A percentile compares a stretch with the other conserved stretches of the same genome.
phyloP scores from a whole-genome alignment of 23 tunicate species.

The Corella eumyota region DNA sequence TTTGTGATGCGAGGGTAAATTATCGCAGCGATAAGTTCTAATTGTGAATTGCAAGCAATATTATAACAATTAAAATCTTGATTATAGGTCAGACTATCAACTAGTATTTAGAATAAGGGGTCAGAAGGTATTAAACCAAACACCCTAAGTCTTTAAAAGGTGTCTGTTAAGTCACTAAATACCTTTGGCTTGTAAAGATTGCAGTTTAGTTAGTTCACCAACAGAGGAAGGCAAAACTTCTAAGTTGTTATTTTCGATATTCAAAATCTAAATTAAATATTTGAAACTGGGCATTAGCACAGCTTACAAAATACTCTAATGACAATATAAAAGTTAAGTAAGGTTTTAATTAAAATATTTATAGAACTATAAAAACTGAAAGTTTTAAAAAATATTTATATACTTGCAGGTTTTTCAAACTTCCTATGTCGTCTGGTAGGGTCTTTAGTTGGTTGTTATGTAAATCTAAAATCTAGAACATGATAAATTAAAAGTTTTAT shows the following conservation, averaged over 20 bases:
- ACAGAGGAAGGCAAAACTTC: slow-evolving; percentile 38
- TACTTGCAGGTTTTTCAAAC: slow-evolving; percentile 55
- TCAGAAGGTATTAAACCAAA: no score
- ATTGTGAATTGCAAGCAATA: no score
- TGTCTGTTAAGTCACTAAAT: not conserved
- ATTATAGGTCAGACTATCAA: no score
- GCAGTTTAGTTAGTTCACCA: slow-evolving; percentile 40
- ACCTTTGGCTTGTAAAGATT: slow-evolving; percentile 66
- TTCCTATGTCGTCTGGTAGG: slow-evolving; percentile 54
- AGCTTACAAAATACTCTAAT: no score
- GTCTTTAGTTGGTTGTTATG: slow-evolving; percentile 32
- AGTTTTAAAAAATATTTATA: not conserved
- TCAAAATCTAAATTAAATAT: no score
- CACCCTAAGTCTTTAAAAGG: no score
- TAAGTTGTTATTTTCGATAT: slow-evolving; percentile 58
- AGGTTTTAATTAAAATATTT: not conserved
- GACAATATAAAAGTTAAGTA: not conserved
- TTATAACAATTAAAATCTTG: no score
- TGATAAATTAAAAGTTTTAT: not conserved
- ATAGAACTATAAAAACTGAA: not conserved
- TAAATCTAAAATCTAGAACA: slow-evolving; percentile 65
- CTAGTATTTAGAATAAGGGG: no score
- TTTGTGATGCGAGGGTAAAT: no score
- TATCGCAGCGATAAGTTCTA: no score
- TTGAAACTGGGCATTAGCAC: no score